Evolutionary conservation across 2,113 vertebrate species (phyloP).

Genomic region (Isurus oxyrinchus): DNA sequence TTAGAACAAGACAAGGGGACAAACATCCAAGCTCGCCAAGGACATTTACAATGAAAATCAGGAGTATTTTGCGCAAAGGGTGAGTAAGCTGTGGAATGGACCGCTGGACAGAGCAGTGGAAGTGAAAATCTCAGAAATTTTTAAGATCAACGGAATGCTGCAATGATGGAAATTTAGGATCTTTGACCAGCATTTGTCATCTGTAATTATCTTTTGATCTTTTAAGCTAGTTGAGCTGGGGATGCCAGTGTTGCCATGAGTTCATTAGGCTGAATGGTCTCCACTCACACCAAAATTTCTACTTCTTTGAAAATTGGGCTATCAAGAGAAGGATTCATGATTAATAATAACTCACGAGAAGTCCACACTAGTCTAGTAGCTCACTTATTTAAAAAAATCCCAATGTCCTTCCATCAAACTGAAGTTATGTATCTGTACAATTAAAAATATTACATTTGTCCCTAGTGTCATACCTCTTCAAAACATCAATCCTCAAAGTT

Average conservation of each 20-base stretch:
- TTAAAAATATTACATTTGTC: neutral
- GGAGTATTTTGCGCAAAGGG: neutral
- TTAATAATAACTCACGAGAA: neutral
- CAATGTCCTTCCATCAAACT: neutral
- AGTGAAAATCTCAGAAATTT: neutral
- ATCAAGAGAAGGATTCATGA: neutral
- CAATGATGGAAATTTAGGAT: neutral
- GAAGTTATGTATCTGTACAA: too few species aligned
- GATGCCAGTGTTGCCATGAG: neutral
- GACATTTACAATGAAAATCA: neutral
- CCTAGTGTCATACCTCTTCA: neutral
- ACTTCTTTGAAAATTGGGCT: neutral
- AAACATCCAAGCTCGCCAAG: neutral
- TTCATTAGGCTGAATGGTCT: neutral
- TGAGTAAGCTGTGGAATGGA: neutral
- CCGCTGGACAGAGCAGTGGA: neutral
- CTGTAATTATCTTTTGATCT: neutral
- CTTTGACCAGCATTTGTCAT: neutral
- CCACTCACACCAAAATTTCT: neutral
- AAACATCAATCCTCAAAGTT: neutral
- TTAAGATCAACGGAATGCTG: neutral
- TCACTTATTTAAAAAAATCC: neutral
- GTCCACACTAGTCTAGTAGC: neutral
- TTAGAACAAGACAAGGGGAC: neutral
- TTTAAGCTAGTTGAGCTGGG: too few species aligned